A percentile compares a stretch with the other conserved stretches of the same genome.
These are phyloP conservation scores for Lota lota DNA, from an alignment of 2,113 vertebrate genomes.

Conservation along the genomic window DNA sequence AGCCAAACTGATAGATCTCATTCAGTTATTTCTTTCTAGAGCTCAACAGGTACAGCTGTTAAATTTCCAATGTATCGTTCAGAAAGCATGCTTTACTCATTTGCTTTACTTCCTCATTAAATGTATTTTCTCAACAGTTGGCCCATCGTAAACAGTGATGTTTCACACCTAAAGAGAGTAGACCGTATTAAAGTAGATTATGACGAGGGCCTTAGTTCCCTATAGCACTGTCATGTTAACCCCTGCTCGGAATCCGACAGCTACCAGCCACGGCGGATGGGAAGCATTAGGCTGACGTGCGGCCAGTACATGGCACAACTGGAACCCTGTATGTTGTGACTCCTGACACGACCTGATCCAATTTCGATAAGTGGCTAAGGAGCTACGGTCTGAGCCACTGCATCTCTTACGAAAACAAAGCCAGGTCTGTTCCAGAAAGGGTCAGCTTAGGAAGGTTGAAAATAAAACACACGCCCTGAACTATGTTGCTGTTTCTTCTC, in stretches of 20 bases:
- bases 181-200: too few species aligned
- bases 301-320: constrained; percentile 37
- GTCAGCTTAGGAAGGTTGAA: neutral
- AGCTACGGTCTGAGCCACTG: constrained; percentile 12
- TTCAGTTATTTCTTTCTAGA: too few species aligned
- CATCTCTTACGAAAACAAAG: constrained; percentile 9
- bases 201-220: too few species aligned
- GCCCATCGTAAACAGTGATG: too few species aligned
- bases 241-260: too few species aligned
- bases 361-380: constrained; percentile 33
- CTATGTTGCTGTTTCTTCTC: neutral
- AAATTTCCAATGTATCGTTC: neutral
- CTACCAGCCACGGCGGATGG: neutral
- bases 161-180: too few species aligned
- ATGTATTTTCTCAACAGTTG: too few species aligned
- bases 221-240: too few species aligned
- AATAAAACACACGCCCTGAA: constrained; percentile 2
- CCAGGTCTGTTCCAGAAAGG: neutral
- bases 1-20: too few species aligned
- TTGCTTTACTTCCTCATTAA: too few species aligned
- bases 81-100: too few species aligned
- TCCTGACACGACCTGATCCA: constrained; percentile 33
- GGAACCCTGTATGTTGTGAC: constrained; percentile 25
- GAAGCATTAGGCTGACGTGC: constrained; percentile 43
- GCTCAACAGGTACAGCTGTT: constrained; percentile 22